A percentile compares a stretch with the other conserved stretches of the same genome.
These are phyloP conservation scores for Mayetiola destructor DNA, from an alignment of 2,888 invertebrate genomes.

Conservation along the genomic window DNA sequence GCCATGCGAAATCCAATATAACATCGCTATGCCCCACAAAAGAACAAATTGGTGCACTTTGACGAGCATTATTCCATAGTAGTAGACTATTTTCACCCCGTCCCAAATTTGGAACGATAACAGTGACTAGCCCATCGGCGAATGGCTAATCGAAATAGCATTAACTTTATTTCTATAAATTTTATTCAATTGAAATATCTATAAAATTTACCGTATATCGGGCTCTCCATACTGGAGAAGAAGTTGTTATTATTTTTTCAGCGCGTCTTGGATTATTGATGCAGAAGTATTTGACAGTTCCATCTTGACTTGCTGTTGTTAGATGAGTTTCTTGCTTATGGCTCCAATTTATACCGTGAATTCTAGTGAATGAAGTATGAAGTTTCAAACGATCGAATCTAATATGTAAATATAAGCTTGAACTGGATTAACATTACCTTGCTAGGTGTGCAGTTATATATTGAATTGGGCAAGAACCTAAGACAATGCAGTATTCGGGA, in stretches of 20 bases:
- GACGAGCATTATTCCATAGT: conserved; percentile 56
- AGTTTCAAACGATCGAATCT: too few relatives aligned
- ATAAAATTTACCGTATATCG: conserved; percentile 66
- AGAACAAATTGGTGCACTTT: conserved; percentile 68
- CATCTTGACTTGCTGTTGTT: conserved; percentile 88
- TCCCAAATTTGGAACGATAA: conserved; percentile 80
- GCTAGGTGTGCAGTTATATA: conserved; percentile 86
- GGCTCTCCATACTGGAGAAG: conserved; percentile 80
- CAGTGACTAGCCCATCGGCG: conserved; percentile 80
- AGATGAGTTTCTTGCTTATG: conserved; percentile 69
- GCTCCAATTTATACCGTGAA: conserved; percentile 92
- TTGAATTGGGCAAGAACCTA: conserved; percentile 68
- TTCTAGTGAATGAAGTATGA: conserved; percentile 41
- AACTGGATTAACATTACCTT: too few relatives aligned
- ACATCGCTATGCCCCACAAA: conserved; percentile 91
- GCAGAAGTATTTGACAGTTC: conserved; percentile 89
- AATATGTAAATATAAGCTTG: too few relatives aligned
- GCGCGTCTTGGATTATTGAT: conserved; percentile 70
- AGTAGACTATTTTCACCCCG: conserved; percentile 73
- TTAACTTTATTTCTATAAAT: conserved; percentile 14
- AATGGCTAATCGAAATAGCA: conserved; percentile 51
- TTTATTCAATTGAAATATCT: too few relatives aligned
- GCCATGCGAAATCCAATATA: conserved; percentile 88
- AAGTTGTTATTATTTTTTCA: conserved; percentile 70
- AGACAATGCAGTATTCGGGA: too few relatives aligned